Conservation (phyloP, 2,113 vertebrate species). For the Hippocampus mohnikei region DNA sequence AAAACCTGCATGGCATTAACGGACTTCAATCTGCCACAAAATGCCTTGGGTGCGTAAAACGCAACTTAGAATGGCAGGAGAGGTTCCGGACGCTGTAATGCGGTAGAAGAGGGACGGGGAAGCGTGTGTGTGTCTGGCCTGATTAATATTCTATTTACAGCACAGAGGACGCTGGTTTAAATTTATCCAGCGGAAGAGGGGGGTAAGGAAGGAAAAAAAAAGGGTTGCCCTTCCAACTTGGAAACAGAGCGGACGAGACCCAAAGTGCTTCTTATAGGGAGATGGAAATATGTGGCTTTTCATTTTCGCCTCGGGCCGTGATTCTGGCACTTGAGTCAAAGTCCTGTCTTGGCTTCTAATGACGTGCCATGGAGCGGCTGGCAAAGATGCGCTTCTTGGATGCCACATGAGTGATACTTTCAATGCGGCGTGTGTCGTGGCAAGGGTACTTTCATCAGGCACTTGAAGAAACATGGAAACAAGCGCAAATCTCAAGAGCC, state of each 20-base stretch:
- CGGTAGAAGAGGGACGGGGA: slow-evolving; percentile 38
- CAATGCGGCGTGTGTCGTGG: slow-evolving; percentile 13
- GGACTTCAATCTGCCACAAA: slow-evolving; percentile 47
- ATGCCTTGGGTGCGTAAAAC: slow-evolving; percentile 46
- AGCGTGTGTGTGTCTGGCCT: slow-evolving; percentile 41
- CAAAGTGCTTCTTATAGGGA: slow-evolving; percentile 35
- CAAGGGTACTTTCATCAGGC: slow-evolving; percentile 28
- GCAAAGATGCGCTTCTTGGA: slow-evolving; percentile 16
- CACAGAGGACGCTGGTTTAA: slow-evolving; percentile 64
- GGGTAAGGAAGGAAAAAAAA: slow-evolving; percentile 47
- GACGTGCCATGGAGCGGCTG: slow-evolving; percentile 50
- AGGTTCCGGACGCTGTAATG: slow-evolving; percentile 46
- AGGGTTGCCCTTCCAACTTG: slow-evolving; percentile 38
- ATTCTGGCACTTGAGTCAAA: slow-evolving; percentile 42
- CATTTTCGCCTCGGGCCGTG: slow-evolving; percentile 33
- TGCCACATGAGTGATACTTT: slow-evolving; percentile 20
- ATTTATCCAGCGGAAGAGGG: slow-evolving; percentile 59
- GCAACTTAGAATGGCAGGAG: slow-evolving; percentile 42
- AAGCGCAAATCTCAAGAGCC: slow-evolving; percentile 15
- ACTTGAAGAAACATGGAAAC: slow-evolving; percentile 23
- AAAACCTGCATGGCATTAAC: slow-evolving; percentile 42
- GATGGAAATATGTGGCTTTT: slow-evolving; percentile 32
- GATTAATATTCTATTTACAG: slow-evolving; percentile 75
- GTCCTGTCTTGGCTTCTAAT: slow-evolving; percentile 46
- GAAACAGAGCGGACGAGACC: slow-evolving; percentile 34